phyloP scores from a whole-genome alignment of 2,113 vertebrate species.

The Cygnus buccinator region DNA sequence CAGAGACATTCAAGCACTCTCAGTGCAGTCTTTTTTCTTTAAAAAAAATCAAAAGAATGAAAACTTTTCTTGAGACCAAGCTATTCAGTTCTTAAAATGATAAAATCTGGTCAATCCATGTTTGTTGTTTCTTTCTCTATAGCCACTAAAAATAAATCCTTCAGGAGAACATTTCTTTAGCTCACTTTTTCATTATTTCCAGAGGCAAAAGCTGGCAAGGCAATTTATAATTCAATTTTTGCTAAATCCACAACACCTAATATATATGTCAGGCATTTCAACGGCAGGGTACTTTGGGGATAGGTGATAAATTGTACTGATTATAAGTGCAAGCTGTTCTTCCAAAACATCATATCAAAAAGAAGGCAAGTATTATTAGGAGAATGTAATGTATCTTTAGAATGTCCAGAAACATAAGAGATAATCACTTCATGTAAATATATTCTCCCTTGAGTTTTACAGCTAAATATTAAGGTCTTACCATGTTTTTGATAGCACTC shows the following conservation, averaged over 20 bases:
- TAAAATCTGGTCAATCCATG: conserved; percentile 72
- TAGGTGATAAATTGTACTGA: conserved; percentile 89
- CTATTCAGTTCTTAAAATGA: conserved; percentile 66
- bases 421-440: conserved; percentile 76
- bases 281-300: conserved; percentile 85
- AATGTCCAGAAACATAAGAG: conserved; percentile 81
- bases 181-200: conserved; percentile 87
- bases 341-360: conserved; percentile 83
- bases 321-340: conserved; percentile 86
- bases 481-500: conserved; percentile 74
- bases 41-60: background rate
- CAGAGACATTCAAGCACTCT: conserved; percentile 10
- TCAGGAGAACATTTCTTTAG: conserved; percentile 81
- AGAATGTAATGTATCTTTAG: conserved; percentile 82
- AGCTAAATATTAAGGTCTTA: conserved; percentile 70
- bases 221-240: conserved; percentile 93
- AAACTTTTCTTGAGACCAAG: conserved; percentile 51
- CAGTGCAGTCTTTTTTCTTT: background rate
- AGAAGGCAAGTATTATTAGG: conserved; percentile 81
- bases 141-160: conserved; percentile 80
- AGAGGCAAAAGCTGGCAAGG: conserved; percentile 87
- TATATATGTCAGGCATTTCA: conserved; percentile 99
- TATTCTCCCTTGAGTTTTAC: conserved; percentile 71
- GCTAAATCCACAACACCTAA: conserved; percentile 93
- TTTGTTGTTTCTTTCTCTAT: conserved; percentile 77